These are phyloP conservation scores for Cylas formicarius DNA, from an alignment of 1,140 invertebrate species.

Conservation along the genomic window DNA sequence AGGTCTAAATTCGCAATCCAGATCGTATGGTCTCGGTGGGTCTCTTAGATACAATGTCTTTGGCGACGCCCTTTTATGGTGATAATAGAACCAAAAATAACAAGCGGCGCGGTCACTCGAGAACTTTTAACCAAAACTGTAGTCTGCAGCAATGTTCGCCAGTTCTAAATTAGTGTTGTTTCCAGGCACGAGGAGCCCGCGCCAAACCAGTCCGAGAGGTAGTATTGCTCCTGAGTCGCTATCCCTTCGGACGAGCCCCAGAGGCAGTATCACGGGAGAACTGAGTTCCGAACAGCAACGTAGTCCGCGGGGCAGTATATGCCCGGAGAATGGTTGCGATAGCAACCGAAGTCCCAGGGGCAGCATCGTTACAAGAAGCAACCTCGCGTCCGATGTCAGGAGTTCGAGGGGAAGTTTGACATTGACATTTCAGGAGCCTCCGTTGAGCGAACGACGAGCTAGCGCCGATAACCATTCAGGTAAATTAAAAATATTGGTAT, in stretches of 20 bases:
- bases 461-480: constrained; percentile 49
- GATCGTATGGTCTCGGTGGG: too few relatives aligned
- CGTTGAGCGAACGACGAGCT: constrained; percentile 48
- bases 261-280: constrained; percentile 53
- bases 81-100: too few relatives aligned
- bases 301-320: constrained; percentile 56
- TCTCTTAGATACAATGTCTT: too few relatives aligned
- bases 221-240: constrained; percentile 48
- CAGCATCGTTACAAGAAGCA: constrained; percentile 48
- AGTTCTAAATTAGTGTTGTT: not conserved
- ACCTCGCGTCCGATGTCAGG: constrained; percentile 45
- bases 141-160: not conserved
- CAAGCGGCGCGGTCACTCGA: too few relatives aligned
- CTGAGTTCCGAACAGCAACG: constrained; percentile 35
- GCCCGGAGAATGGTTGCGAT: constrained; percentile 39
- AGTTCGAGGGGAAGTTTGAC: constrained; percentile 52
- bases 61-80: too few relatives aligned
- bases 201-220: constrained; percentile 57
- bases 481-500: too few relatives aligned
- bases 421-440: constrained; percentile 54
- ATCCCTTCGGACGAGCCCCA: constrained; percentile 47
- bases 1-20: too few relatives aligned
- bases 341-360: constrained; percentile 52
- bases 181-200: constrained; percentile 44
- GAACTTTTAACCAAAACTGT: not conserved